Evolutionary conservation across 1,140 invertebrate genomes (phyloP), one percentile per base, ranked within the genome.

Genomic region (Colletes gigas): DNA sequence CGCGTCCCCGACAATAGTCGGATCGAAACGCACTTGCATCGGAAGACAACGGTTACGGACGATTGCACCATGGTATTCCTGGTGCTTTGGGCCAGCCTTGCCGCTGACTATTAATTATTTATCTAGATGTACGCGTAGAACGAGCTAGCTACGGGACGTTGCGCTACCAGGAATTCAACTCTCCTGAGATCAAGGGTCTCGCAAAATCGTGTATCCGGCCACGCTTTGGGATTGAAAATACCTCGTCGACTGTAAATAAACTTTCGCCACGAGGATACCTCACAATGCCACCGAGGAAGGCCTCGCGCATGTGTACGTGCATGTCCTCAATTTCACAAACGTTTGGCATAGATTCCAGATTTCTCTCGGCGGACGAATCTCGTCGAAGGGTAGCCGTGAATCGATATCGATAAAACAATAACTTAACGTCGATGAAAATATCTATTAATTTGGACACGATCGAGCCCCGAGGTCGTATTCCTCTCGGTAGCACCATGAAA

Each of bases 271-370:
- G 65, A 44, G 72, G 73, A 79, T 73, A 86, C 59, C 59, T 50
- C 75, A 86, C 76, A 82, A 87, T 79, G n/a, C 75, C 79, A 77
- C 55, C 57, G 39, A 47, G 71, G 67, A 86, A 78, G 77, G 71
- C 44, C 12, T 10, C 39, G n/a, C 47, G 67, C 66, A 84, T 54
- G 52, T 39, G 60, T 79, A 55, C 71, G 78, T 81, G 83, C 84
- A 83, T 86, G 90, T 89, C 91, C 91, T 91, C 90, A 91, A 91
- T 92, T 92, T 91, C 90, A 90, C 90, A 89, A 92, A 89, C 86
- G 86, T 89, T 90, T 89, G 89, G 87, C 90, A 90, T 89, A 91
- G 88, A 91, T 90, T 88, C 86, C 83, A 85, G 83, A 92, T 92
- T 92, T 92, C 90, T 89, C 90, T 85, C 84, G 76, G 57, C 71